Evolutionary conservation across 2,113 vertebrate species (phyloP).

Genomic region (Nothoprocta pentlandii): DNA sequence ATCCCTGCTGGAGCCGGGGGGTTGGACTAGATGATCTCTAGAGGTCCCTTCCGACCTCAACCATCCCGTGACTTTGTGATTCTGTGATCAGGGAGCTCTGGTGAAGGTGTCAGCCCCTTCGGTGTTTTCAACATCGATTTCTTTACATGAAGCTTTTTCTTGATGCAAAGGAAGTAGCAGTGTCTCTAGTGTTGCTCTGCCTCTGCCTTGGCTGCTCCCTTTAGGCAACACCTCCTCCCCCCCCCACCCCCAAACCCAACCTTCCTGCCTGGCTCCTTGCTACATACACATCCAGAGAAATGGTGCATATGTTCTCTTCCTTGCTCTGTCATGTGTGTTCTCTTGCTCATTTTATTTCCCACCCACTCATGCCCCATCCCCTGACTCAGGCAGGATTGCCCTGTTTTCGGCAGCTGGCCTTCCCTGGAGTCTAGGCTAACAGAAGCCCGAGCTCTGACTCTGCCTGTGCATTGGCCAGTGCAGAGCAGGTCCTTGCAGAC

Average conservation of each 20-base stretch:
- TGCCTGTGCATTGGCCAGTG: conserved; percentile 16
- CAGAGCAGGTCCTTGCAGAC: background rate
- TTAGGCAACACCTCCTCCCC: background rate
- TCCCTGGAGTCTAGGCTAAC: conserved; percentile 41
- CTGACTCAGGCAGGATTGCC: conserved; percentile 27
- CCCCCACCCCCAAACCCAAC: too few relatives aligned
- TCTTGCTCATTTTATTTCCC: background rate
- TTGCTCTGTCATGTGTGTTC: fast-evolving
- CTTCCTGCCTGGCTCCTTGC: background rate
- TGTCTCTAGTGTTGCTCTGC: background rate
- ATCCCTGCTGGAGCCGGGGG: too few relatives aligned
- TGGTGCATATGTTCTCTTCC: background rate
- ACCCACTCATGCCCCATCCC: background rate
- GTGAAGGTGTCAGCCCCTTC: fast-evolving
- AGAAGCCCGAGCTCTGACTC: conserved; percentile 47
- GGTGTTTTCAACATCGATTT: background rate
- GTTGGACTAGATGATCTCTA: too few relatives aligned
- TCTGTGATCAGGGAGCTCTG: background rate
- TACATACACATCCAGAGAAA: background rate
- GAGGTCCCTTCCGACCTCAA: too few relatives aligned
- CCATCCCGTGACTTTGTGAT: too few relatives aligned
- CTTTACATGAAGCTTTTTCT: background rate
- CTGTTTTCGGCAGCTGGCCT: conserved; percentile 35
- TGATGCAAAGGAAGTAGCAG: background rate
- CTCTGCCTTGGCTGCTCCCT: background rate